phyloP scores from a whole-genome alignment of 2,888 invertebrate genomes.

The Melinaea menophilus region DNA sequence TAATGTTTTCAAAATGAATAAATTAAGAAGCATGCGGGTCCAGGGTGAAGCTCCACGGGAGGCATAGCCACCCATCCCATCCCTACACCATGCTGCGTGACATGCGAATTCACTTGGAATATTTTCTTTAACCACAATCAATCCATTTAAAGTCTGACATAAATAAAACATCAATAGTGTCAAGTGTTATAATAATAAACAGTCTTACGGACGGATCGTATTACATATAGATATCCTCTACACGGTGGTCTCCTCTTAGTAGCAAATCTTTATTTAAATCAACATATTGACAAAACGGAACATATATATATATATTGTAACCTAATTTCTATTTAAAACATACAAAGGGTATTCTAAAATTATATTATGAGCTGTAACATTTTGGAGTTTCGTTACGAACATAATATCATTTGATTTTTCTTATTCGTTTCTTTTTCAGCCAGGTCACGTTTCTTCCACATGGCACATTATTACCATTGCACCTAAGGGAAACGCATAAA shows the following conservation, averaged over 20 bases:
- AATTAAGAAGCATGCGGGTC: conserved; percentile 60
- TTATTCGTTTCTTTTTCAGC: neutral
- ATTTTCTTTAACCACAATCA: conserved; percentile 51
- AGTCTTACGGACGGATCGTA: conserved; percentile 19
- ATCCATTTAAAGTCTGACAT: conserved; percentile 57
- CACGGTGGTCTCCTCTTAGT: conserved; percentile 36
- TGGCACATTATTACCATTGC: conserved; percentile 60
- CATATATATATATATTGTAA: too few relatives aligned
- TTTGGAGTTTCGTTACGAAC: too few relatives aligned
- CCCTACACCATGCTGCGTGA: conserved; percentile 70
- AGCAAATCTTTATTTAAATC: neutral
- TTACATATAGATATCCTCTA: conserved; percentile 29
- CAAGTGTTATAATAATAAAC: conserved; percentile 16
- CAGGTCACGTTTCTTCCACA: conserved; percentile 5
- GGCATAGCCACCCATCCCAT: conserved; percentile 53
- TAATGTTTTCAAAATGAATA: conserved; percentile 51
- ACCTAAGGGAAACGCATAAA: conserved; percentile 62
- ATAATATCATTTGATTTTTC: too few relatives aligned
- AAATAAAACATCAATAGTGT: conserved; percentile 30
- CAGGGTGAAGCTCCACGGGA: conserved; percentile 57
- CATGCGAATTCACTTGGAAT: conserved; percentile 71
- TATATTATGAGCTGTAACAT: too few relatives aligned
- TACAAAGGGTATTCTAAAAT: too few relatives aligned
- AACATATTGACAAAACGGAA: neutral
- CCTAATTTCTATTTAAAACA: too few relatives aligned